These are phyloP conservation scores for Zootoca vivipara DNA, from an alignment of 2,113 vertebrate species.

Conservation along the genomic window DNA sequence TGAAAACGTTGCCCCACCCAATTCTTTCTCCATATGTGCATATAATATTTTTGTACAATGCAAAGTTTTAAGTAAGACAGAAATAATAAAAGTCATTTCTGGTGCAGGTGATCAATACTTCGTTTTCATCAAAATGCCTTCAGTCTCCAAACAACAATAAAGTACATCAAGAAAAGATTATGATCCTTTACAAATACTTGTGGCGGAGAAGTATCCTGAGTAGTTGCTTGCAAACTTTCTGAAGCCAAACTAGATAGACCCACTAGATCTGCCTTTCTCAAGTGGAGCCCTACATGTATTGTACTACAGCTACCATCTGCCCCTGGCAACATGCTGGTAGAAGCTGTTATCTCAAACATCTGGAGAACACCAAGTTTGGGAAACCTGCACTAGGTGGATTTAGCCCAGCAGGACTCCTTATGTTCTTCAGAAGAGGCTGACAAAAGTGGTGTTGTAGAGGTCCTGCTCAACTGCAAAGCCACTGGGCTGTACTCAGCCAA, in stretches of 20 bases:
- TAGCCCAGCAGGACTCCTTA: neutral
- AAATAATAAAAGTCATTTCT: neutral
- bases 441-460: neutral
- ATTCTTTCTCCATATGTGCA: too few relatives aligned
- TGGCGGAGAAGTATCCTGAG: neutral
- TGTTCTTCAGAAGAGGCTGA: neutral
- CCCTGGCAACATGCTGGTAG: neutral
- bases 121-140: neutral
- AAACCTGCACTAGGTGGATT: neutral
- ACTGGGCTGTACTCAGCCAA: neutral
- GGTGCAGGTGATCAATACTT: neutral
- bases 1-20: neutral
- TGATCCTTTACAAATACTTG: neutral
- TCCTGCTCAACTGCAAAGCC: neutral
- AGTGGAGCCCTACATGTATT: too few relatives aligned
- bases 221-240: neutral
- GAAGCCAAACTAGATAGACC: too few relatives aligned
- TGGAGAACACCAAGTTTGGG: too few relatives aligned
- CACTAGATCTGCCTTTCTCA: too few relatives aligned
- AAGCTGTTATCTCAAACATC: too few relatives aligned
- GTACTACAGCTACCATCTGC: too few relatives aligned
- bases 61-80: neutral
- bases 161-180: neutral
- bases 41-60: neutral
- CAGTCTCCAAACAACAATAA: neutral